Base-by-base conservation (phyloP, 2,113 vertebrate species). In the Seriola rivoliana region DNA sequence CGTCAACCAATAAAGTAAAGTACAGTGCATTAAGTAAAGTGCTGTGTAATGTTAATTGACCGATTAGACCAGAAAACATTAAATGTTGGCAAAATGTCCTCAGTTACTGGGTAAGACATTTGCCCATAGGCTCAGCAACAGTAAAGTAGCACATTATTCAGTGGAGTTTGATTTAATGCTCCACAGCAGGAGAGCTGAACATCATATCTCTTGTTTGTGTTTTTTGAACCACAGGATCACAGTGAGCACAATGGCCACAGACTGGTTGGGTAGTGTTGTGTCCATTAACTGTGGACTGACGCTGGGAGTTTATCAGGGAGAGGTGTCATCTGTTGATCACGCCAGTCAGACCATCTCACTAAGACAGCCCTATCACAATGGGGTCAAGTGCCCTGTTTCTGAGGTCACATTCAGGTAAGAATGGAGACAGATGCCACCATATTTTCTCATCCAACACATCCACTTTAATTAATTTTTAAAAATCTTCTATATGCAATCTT, bases 391-490 rank as follows among this genome's bases (percentile, higher is more conserved):
- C 92, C 94, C 97, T 11, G 96, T 98, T 85, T 96, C 97, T 16
- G 96, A 98, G 88, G 96, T 98, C 91, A 97, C 96, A 19, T 97
- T 97, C 95, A 96, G 96, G 97, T 98, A 71, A 92, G 94, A 86
- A 50, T 29, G 34, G 13, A 36, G 25, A 19, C 17, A 9, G 42
- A 63, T 19, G 50, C 32, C 21, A 11, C 25, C 11, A 34, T 2
- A 36, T 5, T 2, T 59, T 59, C 50, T n/a, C 19, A 21, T 52
- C 50, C 50, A n/a, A 21, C 19, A n/a, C 48, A n/a, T 52, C 50
- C 19, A 21, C 8, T 21, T 71, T 60, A 19, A 29, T 32, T 13
- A 14, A 13, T 38, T 38, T 42, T 7, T 8, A 19, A 46, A 19
- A 19, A 29, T 44, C 42, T 4, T 55, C 34, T 5, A 1, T 0